Conservation (phyloP, 2,113 vertebrate genomes). For the Tragelaphus buxtoni region DNA sequence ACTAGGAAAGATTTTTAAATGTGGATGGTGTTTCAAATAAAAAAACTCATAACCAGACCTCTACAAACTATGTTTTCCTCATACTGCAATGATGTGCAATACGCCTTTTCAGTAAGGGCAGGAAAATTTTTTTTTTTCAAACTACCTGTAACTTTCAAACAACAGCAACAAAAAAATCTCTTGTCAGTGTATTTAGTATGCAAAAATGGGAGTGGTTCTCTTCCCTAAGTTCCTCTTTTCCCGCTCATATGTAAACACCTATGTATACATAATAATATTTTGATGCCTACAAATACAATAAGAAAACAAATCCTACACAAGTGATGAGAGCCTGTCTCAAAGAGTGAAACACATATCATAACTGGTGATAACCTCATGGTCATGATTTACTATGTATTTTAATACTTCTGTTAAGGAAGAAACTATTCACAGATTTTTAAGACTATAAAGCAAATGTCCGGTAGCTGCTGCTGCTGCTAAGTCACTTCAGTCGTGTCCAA, state of each 20-base stretch:
- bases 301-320: not conserved
- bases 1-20: not conserved
- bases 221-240: not conserved
- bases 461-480: not conserved
- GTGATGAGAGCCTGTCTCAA: not conserved
- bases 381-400: not conserved
- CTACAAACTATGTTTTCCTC: not conserved
- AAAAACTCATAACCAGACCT: not conserved
- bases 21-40: not conserved
- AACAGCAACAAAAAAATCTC: not conserved
- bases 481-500: no score
- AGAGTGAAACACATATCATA: not conserved
- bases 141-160: not conserved
- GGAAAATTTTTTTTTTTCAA: not conserved
- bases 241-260: accelerated
- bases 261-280: not conserved
- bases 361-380: not conserved
- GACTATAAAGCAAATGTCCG: not conserved
- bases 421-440: not conserved
- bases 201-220: not conserved
- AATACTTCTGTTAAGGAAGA: not conserved
- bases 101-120: not conserved
- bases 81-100: not conserved
- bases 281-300: not conserved
- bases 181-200: not conserved